Evolutionary conservation across 2,888 invertebrate genomes (phyloP).

Genomic region (Nasonia oneida): DNA sequence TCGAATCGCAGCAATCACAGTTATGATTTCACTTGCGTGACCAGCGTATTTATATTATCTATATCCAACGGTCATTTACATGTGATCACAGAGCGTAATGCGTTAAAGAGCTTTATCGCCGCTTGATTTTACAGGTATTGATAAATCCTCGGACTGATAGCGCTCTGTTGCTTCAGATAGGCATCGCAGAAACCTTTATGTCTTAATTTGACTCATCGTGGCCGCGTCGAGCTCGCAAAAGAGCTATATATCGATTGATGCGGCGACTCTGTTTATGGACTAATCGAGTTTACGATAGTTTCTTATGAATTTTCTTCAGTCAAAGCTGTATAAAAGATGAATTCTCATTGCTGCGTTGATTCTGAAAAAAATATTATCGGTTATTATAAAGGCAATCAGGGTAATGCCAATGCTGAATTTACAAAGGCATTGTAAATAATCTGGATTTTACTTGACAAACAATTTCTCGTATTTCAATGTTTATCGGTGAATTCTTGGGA

Average conservation of each 20-base stretch:
- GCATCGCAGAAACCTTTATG: slow-evolving; percentile 26
- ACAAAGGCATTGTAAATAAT: slow-evolving; percentile 9
- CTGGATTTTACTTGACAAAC: not conserved
- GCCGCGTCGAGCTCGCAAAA: not conserved
- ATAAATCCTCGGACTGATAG: slow-evolving; percentile 35
- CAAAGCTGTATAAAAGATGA: not conserved
- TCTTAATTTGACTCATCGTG: not conserved
- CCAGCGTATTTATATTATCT: slow-evolving; percentile 28
- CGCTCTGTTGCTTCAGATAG: slow-evolving; percentile 20
- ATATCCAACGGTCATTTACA: not conserved
- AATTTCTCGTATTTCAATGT: not conserved
- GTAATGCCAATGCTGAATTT: not conserved
- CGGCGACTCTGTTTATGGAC: not conserved
- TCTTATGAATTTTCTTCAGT: not conserved
- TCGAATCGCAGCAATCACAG: not conserved
- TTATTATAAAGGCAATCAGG: not conserved
- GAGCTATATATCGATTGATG: not conserved
- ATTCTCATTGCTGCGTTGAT: not conserved
- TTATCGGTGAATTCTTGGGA: not conserved
- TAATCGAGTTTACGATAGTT: not conserved
- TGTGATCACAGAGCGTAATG: not conserved
- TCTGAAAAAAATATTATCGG: not conserved
- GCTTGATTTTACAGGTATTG: slow-evolving; percentile 20
- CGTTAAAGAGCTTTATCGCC: slow-evolving; percentile 17
- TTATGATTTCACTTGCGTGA: not conserved